Conservation (phyloP, 2,797 vertebrate genomes). For the Rhinella marina region DNA sequence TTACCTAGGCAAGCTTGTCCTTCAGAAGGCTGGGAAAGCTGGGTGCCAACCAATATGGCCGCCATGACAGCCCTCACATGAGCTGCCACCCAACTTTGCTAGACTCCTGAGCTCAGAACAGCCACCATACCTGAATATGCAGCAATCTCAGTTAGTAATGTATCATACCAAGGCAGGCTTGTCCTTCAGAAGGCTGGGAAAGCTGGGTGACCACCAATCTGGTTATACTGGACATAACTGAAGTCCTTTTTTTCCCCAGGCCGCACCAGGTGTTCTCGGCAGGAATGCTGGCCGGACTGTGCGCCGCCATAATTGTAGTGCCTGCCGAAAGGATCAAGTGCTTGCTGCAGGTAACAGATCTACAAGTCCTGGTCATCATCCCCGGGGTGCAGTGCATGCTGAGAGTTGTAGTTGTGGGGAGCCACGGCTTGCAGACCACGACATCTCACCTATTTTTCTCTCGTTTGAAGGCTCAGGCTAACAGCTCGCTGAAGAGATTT, state of each 20-base stretch:
- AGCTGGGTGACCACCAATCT: background rate
- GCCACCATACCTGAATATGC: too few relatives aligned
- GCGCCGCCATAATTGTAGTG: conserved; percentile 76
- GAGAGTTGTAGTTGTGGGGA: background rate
- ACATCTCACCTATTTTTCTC: background rate
- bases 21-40: too few relatives aligned
- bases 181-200: background rate
- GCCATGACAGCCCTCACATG: too few relatives aligned
- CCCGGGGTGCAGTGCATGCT: background rate
- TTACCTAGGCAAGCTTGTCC: too few relatives aligned
- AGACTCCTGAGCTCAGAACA: too few relatives aligned
- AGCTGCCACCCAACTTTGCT: background rate
- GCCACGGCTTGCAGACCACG: background rate
- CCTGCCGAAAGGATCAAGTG: conserved; percentile 83
- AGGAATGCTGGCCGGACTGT: conserved; percentile 78
- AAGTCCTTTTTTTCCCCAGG: conserved; percentile 63
- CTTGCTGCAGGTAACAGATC: conserved; percentile 74
- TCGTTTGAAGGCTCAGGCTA: conserved; percentile 73
- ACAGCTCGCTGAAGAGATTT: conserved; percentile 66
- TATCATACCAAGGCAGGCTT: too few relatives aligned
- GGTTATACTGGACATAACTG: background rate
- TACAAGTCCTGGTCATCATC: background rate
- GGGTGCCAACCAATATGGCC: background rate
- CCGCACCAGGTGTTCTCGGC: conserved; percentile 73
- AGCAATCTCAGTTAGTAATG: too few relatives aligned